Base-by-base conservation (phyloP, 2,888 invertebrate genomes). In the Zeuzera pyrina region DNA sequence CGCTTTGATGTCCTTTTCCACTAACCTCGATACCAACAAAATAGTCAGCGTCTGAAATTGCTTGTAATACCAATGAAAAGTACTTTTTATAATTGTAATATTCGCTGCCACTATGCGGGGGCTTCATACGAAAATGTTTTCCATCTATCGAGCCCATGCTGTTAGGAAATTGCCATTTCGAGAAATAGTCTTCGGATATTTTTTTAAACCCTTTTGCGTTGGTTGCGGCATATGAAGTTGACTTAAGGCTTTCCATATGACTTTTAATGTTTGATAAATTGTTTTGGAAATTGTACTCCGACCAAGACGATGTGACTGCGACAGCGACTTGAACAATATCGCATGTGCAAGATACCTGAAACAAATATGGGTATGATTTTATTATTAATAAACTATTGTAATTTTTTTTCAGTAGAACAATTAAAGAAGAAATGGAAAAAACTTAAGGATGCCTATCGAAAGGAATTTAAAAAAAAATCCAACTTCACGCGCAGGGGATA, bases 191-290 rank as follows among this genome's bases (percentile, higher is more conserved):
- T 27, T 29, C 12, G 34, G 36, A 41, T 29, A 15, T 8, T 30
- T 41, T 39, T 39, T 35, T 30, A 37, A 39, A 25, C 34, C 34
- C 36, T 34, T 41, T 41, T 43, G 36, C 32, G 41, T 27, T 34
- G 42, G 32, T 34, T 37, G 41, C 33, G 42, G 38, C 16, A 39
- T 26, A 35, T 39, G 35, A 19, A 33, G 11, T 7, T 24, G n/a
- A n/a, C 14, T 13, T 14, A 33, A 15, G 3, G n/a, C 25, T 12
- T 13, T 25, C 33, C 33, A 33, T 13, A 33, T 33, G 4, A 31
- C 35, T 14, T 36, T 30, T 30, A 32, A 16, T 13, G 37, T 37
- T 33, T 34, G 30, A 31, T 37, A 34, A 15, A 34, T 31, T n/a
- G 15, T 31, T 34, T 37, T 34, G 10, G 30, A 30, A 8, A 33